Base-by-base conservation (phyloP, 1,140 invertebrate species). In the Mactra quadrangularis region DNA sequence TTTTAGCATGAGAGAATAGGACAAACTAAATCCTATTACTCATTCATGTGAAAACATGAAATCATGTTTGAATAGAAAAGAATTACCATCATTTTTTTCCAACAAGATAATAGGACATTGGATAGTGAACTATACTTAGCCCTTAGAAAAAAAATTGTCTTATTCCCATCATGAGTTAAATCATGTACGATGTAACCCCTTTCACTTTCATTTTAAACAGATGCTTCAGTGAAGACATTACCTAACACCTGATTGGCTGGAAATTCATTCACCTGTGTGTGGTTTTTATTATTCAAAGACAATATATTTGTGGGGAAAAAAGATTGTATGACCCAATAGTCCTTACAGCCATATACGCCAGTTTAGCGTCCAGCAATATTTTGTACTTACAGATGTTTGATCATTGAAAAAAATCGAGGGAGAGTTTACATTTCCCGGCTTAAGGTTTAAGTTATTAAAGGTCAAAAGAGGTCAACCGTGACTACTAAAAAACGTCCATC, bases 151-250 rank as follows among this genome's bases (percentile, higher is more conserved):
- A 52, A 76, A 31, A 57, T n/a, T n/a, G n/a, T n/a, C n/a, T n/a
- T n/a, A n/a, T n/a, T 76, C 45, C 45, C 29, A 29, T 35, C 27
- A 17, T n/a, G 29, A 47, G 74, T 76, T 60, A 47, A 64, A 29
- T 76, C 74, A 76, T 45, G 74, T 76, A 76, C 62, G 74, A 76
- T 62, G 59, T 76, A 76, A 41, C 62, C 62, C 47, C 62, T 75
- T 41, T 41, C 55, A 76, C 15, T 62, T 47, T 22, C 31, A 50
- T 60, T 62, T n/a, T 76, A 35, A 64, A 64, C 35, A 57, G 57
- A 35, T 33, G 55, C 31, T 50, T 45, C 13, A 17, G 17, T 29
- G 31, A 50, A 1, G 29, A 33, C 47, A 60, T 4, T 27, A 25
- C 3, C 17, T 17, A 45, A 11, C 9, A 25, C 62, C 57, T 41